Evolutionary conservation across 2,113 vertebrate genomes (phyloP), one percentile per base, ranked within the genome.

Genomic region (Eurypyga helias): DNA sequence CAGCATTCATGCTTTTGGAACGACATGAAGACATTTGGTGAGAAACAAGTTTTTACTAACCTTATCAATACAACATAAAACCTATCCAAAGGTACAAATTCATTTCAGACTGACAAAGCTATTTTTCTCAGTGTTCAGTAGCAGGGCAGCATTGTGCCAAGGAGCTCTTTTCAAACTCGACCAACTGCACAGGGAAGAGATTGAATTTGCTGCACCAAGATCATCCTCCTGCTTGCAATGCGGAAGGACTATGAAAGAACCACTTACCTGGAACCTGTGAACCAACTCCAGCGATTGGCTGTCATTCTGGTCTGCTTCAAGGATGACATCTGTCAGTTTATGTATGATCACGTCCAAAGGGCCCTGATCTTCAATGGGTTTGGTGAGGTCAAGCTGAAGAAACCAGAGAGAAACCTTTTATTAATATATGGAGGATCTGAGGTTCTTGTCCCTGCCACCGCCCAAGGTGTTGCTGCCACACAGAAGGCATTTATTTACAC

Each of bases 271-370:
- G 94, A 99, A 99, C 93, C 99, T 98, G n/a, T 99, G 99, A 79
- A 99, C 99, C 96, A 99, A 94, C 95, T 99, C 98, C 96, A 99
- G 97, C 13, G 99, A 98, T 97, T 99, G 99, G 58, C 98, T 99
- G 96, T 99, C 99, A 19, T 99, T 99, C 98, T 99, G 99, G 97
- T 99, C 99, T 2, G 99, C 99, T 97, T 99, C 99, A 36, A 99
- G 98, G 95, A 99, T 99, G 93, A 99, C 98, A 93, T 99, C 99
- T 0, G 99, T 99, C 97, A 99, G 98, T 97, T 99, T 99, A 98
- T 99, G 99, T 97, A 99, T 99, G 97, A 99, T 99, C 96, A 99
- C 99, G 38, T 99, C 99, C 97, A 99, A 98, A 11, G 99, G 99
- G 12, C 99, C 99, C 95, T 99, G 99, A 67, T 99, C 99, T 98